phyloP scores from a whole-genome alignment of 2,888 invertebrate species.

The Ganaspis brasiliensis region DNA sequence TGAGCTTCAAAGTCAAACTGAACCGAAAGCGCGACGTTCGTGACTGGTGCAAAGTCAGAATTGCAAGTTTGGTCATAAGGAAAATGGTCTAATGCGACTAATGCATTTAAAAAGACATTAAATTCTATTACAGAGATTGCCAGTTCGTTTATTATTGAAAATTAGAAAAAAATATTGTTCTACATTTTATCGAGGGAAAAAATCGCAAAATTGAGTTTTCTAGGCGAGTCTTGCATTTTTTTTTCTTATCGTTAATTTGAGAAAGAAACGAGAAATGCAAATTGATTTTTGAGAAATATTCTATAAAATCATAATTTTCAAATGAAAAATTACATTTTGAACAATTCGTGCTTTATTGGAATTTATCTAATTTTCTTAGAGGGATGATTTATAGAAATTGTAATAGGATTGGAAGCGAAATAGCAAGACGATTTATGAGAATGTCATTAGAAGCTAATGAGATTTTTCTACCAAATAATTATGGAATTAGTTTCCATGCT shows the following conservation, averaged over 20 bases:
- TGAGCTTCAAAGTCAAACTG: slow-evolving; percentile 60
- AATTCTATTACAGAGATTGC: background rate
- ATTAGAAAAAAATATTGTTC: too few relatives aligned
- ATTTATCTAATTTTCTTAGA: background rate
- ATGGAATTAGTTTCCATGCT: slow-evolving; percentile 3
- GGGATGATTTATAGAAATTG: background rate
- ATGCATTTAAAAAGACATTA: slow-evolving; percentile 16
- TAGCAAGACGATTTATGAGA: slow-evolving; percentile 26
- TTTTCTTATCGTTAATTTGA: too few relatives aligned
- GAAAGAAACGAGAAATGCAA: too few relatives aligned
- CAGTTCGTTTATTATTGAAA: background rate
- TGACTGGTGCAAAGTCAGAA: slow-evolving; percentile 59
- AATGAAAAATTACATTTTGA: background rate
- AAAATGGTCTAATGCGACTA: slow-evolving; percentile 47
- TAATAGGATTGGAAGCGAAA: slow-evolving; percentile 4
- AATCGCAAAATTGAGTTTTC: too few relatives aligned
- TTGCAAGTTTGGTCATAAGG: slow-evolving; percentile 53
- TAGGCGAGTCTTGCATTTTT: too few relatives aligned
- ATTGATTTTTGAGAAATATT: too few relatives aligned
- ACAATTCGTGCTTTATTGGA: background rate
- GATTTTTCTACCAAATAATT: slow-evolving; percentile 9
- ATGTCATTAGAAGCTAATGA: slow-evolving; percentile 8
- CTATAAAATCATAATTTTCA: too few relatives aligned
- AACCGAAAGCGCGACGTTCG: slow-evolving; percentile 60
- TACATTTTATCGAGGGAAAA: background rate